A percentile compares a stretch with the other conserved stretches of the same genome.
These are phyloP conservation scores for Notothenia coriiceps DNA, from an alignment of 2,113 vertebrate species.

Conservation along the genomic window DNA sequence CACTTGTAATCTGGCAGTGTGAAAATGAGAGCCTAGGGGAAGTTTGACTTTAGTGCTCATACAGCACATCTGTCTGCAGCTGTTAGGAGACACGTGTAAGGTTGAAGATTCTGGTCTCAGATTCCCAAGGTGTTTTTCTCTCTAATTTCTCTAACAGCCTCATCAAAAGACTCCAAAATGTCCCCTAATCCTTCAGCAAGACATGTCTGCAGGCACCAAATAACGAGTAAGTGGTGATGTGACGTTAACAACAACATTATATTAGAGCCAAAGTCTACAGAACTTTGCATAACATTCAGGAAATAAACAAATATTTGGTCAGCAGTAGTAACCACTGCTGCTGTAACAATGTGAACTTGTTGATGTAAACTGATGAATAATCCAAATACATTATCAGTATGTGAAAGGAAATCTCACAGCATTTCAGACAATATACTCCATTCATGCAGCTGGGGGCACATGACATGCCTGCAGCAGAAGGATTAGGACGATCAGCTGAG, in stretches of 20 bases:
- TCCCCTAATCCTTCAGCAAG: not conserved
- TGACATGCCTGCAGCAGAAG: constrained; percentile 77
- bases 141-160: not conserved
- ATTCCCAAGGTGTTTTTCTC: constrained; percentile 17
- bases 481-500: constrained; percentile 84
- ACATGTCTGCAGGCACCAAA: not conserved
- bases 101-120: constrained; percentile 21
- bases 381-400: constrained; percentile 56
- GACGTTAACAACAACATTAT: not conserved
- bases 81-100: not conserved
- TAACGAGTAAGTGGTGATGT: not conserved
- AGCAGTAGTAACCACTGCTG: not conserved
- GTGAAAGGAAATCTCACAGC: constrained; percentile 70
- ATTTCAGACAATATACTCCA: constrained; percentile 78
- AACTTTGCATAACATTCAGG: constrained; percentile 13
- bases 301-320: constrained; percentile 19
- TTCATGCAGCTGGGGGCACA: constrained; percentile 78
- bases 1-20: not conserved
- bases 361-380: constrained; percentile 56
- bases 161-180: not conserved
- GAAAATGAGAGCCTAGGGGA: constrained; percentile 9
- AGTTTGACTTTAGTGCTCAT: constrained; percentile 15
- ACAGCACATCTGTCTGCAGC: constrained; percentile 24
- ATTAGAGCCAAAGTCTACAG: not conserved
- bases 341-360: constrained; percentile 28